Conservation (phyloP, 2,113 vertebrate genomes). For the Mustelus asterias region DNA sequence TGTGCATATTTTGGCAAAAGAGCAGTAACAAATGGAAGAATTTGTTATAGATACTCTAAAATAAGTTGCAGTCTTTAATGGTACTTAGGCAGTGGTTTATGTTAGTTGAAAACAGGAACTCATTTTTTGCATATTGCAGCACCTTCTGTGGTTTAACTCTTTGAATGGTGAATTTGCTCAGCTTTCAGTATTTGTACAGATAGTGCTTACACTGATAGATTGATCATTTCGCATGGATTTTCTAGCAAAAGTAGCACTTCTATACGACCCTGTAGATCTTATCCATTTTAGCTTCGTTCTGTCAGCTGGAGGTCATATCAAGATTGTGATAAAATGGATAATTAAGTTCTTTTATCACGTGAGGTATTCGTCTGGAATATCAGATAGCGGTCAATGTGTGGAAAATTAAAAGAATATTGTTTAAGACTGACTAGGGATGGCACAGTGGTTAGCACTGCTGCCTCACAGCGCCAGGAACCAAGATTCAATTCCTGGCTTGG, state of each 20-base stretch:
- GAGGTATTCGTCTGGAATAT: neutral
- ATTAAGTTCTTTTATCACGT: neutral
- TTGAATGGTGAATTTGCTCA: neutral
- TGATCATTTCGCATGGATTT: neutral
- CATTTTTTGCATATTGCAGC: neutral
- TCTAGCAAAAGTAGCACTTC: neutral
- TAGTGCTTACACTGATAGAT: too few relatives aligned
- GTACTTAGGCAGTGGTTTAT: neutral
- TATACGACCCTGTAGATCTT: neutral
- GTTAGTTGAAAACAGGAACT: constrained; percentile 28
- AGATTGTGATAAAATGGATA: neutral
- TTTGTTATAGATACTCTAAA: neutral
- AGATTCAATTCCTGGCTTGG: too few relatives aligned
- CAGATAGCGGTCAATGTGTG: neutral
- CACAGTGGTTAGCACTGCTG: too few relatives aligned
- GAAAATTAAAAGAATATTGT: neutral
- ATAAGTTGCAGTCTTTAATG: neutral
- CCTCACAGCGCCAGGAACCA: too few relatives aligned
- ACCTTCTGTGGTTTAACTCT: constrained; percentile 25
- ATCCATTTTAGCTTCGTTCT: neutral
- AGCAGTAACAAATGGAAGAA: constrained; percentile 11
- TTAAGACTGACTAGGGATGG: neutral
- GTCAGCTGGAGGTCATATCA: neutral
- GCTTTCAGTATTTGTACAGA: neutral
- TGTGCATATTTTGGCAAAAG: neutral